These are phyloP conservation scores for Alfaro cultratus DNA, from an alignment of 2,797 vertebrate genomes.

Conservation along the genomic window DNA sequence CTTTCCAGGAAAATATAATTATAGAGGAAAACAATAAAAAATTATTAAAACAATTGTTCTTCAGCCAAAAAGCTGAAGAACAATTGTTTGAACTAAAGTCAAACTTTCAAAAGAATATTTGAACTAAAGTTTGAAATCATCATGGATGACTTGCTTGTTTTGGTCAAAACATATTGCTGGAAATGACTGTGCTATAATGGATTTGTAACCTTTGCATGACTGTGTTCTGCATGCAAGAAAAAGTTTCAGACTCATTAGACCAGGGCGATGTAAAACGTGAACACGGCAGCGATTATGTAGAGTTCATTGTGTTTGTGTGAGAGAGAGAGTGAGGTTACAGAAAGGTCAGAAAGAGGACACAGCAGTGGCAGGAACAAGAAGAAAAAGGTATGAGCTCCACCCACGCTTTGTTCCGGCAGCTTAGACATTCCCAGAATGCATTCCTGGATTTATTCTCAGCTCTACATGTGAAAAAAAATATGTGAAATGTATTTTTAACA, in stretches of 20 bases:
- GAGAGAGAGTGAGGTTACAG: slow-evolving; percentile 42
- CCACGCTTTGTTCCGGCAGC: not conserved
- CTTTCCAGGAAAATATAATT: slow-evolving; percentile 53
- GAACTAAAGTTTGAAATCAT: slow-evolving; percentile 51
- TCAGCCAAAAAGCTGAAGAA: slow-evolving; percentile 56
- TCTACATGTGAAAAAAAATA: not conserved
- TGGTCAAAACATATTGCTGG: slow-evolving; percentile 36
- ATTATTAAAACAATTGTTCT: slow-evolving; percentile 8
- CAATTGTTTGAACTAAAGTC: too few species aligned
- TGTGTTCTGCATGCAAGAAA: slow-evolving; percentile 29
- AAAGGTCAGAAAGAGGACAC: slow-evolving; percentile 37
- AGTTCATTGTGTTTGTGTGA: slow-evolving; percentile 5
- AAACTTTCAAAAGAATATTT: slow-evolving; percentile 44
- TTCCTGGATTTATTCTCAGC: slow-evolving; percentile 2
- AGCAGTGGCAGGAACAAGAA: slow-evolving; percentile 27
- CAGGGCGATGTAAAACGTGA: slow-evolving; percentile 28
- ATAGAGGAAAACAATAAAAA: slow-evolving; percentile 27
- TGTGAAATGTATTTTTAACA: not conserved
- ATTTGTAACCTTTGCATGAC: slow-evolving; percentile 27
- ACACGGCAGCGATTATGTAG: slow-evolving; percentile 7
- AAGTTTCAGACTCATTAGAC: slow-evolving; percentile 23
- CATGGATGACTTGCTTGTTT: slow-evolving; percentile 41
- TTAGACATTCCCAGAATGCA: not conserved
- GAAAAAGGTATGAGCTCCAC: slow-evolving; percentile 11
- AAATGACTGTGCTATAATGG: slow-evolving; percentile 24